phyloP scores from a whole-genome alignment of 2,888 invertebrate species.

The Cephalotes varians region DNA sequence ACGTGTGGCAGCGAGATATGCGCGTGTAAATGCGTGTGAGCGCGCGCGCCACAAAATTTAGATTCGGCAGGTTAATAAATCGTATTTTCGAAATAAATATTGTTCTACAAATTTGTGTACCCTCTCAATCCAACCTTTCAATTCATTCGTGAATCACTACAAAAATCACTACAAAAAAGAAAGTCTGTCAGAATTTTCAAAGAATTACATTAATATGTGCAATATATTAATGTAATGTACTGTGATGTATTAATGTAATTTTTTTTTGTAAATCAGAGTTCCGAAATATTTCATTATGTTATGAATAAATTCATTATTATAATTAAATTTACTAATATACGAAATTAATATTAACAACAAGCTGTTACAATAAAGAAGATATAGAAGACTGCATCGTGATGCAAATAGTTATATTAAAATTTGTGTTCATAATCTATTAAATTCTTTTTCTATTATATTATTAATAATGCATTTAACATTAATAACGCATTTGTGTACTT shows the following conservation, averaged over 20 bases:
- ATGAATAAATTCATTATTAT: background rate
- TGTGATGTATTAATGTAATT: too few relatives aligned
- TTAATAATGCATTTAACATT: too few relatives aligned
- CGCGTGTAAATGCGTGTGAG: conserved; percentile 70
- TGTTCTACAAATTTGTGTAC: background rate
- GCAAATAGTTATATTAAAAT: too few relatives aligned
- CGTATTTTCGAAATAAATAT: conserved; percentile 85
- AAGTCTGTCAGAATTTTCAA: background rate
- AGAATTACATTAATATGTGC: background rate
- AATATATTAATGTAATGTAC: too few relatives aligned
- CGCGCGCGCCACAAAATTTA: conserved; percentile 80
- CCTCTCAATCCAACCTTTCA: background rate
- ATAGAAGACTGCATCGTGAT: too few relatives aligned
- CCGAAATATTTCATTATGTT: background rate
- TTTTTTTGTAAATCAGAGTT: background rate
- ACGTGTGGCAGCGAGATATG: conserved; percentile 68
- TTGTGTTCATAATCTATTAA: too few relatives aligned
- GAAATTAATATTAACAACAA: too few relatives aligned
- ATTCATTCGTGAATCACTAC: background rate
- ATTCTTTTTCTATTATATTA: too few relatives aligned
- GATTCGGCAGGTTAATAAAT: conserved; percentile 84
- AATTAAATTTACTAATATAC: background rate
- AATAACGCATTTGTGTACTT: too few relatives aligned
- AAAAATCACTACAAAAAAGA: too few relatives aligned
- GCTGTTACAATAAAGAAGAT: background rate